A percentile compares a stretch with the other conserved stretches of the same genome.
Conservation (phyloP, 2,888 invertebrate genomes). For the Orthosia gothica region DNA sequence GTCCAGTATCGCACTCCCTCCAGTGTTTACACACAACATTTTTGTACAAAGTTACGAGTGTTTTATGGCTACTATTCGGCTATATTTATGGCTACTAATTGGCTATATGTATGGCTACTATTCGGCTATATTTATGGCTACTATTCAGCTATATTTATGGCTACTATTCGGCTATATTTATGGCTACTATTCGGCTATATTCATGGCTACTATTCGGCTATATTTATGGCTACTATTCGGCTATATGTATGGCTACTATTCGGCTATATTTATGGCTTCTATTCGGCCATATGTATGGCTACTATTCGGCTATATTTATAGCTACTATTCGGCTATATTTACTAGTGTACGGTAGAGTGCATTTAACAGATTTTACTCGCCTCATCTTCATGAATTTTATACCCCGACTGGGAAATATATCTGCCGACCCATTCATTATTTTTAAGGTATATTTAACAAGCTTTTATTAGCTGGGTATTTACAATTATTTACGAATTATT, state of each 20-base stretch:
- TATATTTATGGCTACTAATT: no score
- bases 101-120: slow-evolving; percentile 82
- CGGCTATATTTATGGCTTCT: slow-evolving; percentile 83
- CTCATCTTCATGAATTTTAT: slow-evolving; percentile 42
- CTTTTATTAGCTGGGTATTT: no score
- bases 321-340: slow-evolving; percentile 82
- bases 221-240: slow-evolving; percentile 83
- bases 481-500: no score
- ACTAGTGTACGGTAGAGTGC: slow-evolving; percentile 71
- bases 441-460: no score
- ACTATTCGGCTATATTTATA: slow-evolving; percentile 82
- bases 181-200: slow-evolving; percentile 82
- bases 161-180: slow-evolving; percentile 83
- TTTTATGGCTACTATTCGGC: slow-evolving; percentile 82
- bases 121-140: slow-evolving; percentile 83
- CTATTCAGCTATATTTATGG: slow-evolving; percentile 82
- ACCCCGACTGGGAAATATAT: slow-evolving; percentile 2
- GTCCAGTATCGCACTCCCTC: slow-evolving; percentile 92
- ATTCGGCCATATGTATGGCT: slow-evolving; percentile 83
- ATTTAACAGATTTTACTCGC: slow-evolving; percentile 67
- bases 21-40: slow-evolving; percentile 89
- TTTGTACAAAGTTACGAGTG: slow-evolving; percentile 88
- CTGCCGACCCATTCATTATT: background rate
- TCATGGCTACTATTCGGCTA: no score
- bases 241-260: no score